phyloP scores from a whole-genome alignment of 30 jellyfish, hydroid and myxozoan genomes.

The Morbakka virulenta region DNA sequence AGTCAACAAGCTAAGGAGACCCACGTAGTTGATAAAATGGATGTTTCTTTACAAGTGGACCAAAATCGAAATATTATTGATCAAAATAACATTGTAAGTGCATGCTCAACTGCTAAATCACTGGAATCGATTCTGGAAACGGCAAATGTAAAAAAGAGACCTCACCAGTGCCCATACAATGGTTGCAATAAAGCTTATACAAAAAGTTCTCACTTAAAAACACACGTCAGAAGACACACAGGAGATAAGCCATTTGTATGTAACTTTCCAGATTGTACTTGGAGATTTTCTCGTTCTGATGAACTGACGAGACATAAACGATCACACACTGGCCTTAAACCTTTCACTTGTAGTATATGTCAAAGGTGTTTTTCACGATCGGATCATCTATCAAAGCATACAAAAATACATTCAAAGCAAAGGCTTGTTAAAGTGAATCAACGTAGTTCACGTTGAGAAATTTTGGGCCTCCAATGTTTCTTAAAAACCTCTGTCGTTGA shows the following conservation, averaged over 20 bases:
- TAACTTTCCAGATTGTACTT: conserved; percentile 56
- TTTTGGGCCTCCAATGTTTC: not conserved
- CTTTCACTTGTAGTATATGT: conserved; percentile 50
- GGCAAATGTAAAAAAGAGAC: conserved; percentile 4
- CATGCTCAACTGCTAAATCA: not conserved
- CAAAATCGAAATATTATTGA: not conserved
- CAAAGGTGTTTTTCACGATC: conserved; percentile 58
- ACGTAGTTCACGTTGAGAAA: not conserved
- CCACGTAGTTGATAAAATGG: not conserved
- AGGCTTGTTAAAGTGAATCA: not conserved
- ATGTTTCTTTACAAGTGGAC: too few species aligned
- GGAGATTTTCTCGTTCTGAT: conserved; percentile 76
- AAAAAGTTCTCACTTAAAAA: conserved; percentile 69
- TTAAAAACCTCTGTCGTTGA: too few species aligned
- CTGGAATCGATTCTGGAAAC: not conserved
- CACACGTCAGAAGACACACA: conserved; percentile 62
- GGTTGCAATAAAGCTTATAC: conserved; percentile 62
- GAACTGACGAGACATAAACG: conserved; percentile 73
- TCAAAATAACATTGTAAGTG: too few species aligned
- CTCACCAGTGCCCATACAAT: conserved; percentile 40
- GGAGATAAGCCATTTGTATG: conserved; percentile 77
- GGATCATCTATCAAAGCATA: conserved; percentile 67
- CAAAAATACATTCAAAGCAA: conserved; percentile 17
- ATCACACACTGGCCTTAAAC: conserved; percentile 72
- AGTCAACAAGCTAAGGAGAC: not conserved